Base-by-base conservation (phyloP, 2,888 invertebrate species). In the Lissocephala sabroskyi region DNA sequence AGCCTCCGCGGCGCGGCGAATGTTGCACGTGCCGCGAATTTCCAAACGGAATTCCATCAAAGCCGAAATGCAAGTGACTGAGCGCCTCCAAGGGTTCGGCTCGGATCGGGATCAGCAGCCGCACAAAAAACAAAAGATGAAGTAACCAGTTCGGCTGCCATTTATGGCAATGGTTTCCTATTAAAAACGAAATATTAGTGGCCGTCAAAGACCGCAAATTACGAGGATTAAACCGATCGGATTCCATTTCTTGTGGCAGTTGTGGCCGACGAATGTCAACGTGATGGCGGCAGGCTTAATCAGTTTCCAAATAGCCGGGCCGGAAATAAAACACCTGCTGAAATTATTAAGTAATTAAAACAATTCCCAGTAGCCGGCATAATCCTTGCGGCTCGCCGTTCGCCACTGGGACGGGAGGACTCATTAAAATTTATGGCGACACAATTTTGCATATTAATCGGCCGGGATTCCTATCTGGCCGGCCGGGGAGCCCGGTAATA, bases 281-380 rank as follows among this genome's bases (percentile, higher is more conserved):
- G 14, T 35, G 7, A 33, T 33, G 33, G 13, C 14, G 13, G 11
- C 13, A 14, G 13, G 13, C 23, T 23, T 23, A 5, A 23, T 16
- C 13, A 19, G 16, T 10, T 1, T 23, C 23, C 32, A 55, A 66
- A 66, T 68, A 59, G 52, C 45, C 53, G 42, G 19, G 50, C 56
- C 57, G 54, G 56, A 64, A 76, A 76, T 67, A 16, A 11, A 51
- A 68, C 74, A 74, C 77, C 74, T 77, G 70, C 52, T 55, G 49
- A 61, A 74, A 71, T 71, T 74, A 71, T 77, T 77, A 77, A 77
- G 77, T 71, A 77, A 71, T 71, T 74, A 77, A 65, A 5, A 23
- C 4, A 23, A 3, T 23, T 35, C 65, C 56, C 59, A 50, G 44
- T 40, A 45, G 58, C 55, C 45, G 10, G 33, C 51, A 49, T 59